Conservation (phyloP, 2,888 invertebrate genomes). For the Pseudolycoriella hygida region DNA sequence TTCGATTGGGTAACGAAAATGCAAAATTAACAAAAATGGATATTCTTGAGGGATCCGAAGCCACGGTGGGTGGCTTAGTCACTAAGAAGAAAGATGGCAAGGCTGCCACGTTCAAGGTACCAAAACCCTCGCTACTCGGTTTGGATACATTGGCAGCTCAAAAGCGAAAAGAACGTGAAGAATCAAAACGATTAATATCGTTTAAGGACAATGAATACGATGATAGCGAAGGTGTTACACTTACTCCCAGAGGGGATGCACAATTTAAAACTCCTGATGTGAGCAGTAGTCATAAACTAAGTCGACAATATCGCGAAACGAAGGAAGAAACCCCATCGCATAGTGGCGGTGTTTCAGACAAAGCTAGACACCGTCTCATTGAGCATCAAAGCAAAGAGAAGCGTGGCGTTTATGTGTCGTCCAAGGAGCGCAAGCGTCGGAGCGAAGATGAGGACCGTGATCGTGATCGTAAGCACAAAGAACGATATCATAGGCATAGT, state of each 20-base stretch:
- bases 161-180: constrained; percentile 42
- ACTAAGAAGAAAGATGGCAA: constrained; percentile 39
- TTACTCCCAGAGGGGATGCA: background rate
- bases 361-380: constrained; percentile 43
- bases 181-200: constrained; percentile 44
- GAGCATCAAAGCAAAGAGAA: constrained; percentile 45
- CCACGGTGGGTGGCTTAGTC: constrained; percentile 48
- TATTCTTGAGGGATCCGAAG: constrained; percentile 43
- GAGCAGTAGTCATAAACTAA: constrained; percentile 22
- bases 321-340: constrained; percentile 86
- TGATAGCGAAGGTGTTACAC: constrained; percentile 17
- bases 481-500: constrained; percentile 22
- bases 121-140: constrained; percentile 59
- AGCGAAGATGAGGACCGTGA: constrained; percentile 28
- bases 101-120: constrained; percentile 49
- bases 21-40: no score
- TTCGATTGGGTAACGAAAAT: no score
- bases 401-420: constrained; percentile 47
- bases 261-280: constrained; percentile 18
- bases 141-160: constrained; percentile 72
- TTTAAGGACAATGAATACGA: constrained; percentile 37
- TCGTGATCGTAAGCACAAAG: constrained; percentile 18
- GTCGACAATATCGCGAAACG: constrained; percentile 54
- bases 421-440: constrained; percentile 36
- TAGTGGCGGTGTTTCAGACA: constrained; percentile 74